Evolutionary conservation across 2,797 vertebrate genomes (phyloP).

Genomic region (Hydrocynus forskahlii): DNA sequence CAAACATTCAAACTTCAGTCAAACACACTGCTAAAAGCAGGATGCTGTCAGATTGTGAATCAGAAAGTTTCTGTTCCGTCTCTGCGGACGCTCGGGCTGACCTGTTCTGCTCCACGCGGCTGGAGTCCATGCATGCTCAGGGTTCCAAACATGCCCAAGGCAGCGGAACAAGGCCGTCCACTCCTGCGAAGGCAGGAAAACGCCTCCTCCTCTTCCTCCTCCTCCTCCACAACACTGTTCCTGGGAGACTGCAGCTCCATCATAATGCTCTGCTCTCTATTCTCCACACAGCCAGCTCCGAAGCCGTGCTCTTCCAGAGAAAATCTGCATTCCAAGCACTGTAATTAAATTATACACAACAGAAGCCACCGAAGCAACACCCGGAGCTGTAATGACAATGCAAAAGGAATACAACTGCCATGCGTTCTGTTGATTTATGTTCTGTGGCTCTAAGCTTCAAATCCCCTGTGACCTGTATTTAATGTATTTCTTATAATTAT

Average conservation of each 20-base stretch:
- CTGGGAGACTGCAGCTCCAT: constrained; percentile 14
- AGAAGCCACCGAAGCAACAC: constrained; percentile 6
- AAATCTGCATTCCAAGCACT: constrained; percentile 23
- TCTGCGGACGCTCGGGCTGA: constrained; percentile 26
- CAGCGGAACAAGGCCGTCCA: constrained; percentile 6
- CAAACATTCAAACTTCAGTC: neutral
- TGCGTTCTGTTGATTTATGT: constrained; percentile 9
- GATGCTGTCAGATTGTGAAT: constrained; percentile 40
- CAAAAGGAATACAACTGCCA: constrained; percentile 5
- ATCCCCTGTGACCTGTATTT: constrained; percentile 5
- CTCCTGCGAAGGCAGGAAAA: constrained; percentile 25
- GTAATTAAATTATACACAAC: constrained; percentile 42
- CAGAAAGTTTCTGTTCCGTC: constrained; percentile 28
- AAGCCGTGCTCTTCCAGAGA: neutral
- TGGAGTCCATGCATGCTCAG: constrained; percentile 41
- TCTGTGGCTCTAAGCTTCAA: constrained; percentile 12
- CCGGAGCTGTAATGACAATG: neutral
- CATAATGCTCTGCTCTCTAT: constrained; percentile 27
- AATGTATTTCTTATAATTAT: neutral
- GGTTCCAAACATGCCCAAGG: constrained; percentile 49
- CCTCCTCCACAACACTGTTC: neutral
- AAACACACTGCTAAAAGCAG: constrained; percentile 20
- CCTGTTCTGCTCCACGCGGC: constrained; percentile 52
- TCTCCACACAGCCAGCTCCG: constrained; percentile 9
- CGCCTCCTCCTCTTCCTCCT: neutral